Conservation (phyloP, 2,888 invertebrate species). For the Leucophenga maculata region DNA sequence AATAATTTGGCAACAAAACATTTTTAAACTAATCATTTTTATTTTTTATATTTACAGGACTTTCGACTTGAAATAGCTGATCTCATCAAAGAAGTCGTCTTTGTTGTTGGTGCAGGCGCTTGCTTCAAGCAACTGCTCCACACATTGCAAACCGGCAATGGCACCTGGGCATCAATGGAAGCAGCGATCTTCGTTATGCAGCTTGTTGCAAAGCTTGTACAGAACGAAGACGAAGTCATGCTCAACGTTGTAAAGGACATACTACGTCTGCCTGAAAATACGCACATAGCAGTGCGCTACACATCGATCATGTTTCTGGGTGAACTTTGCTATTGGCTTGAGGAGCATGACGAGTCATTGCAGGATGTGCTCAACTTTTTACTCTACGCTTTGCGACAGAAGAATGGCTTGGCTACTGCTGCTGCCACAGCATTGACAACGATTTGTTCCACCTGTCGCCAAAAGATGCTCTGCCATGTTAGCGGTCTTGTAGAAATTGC, state of each 20-base stretch:
- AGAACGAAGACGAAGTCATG: constrained; percentile 92
- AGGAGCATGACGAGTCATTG: constrained; percentile 85
- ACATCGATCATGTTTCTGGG: constrained; percentile 91
- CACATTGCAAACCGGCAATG: constrained; percentile 80
- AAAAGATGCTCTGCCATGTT: constrained; percentile 84
- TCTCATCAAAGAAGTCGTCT: constrained; percentile 95
- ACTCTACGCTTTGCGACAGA: constrained; percentile 80
- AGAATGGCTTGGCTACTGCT: constrained; percentile 81
- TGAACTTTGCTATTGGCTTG: constrained; percentile 96
- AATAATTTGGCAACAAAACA: background rate
- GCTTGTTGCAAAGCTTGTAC: constrained; percentile 92
- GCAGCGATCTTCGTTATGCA: constrained; percentile 96
- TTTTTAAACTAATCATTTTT: too few species aligned
- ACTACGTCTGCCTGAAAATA: constrained; percentile 84
- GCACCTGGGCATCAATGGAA: constrained; percentile 95
- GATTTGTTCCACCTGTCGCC: constrained; percentile 87
- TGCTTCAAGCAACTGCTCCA: constrained; percentile 94
- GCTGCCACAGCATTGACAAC: constrained; percentile 89
- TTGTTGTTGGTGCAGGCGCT: constrained; percentile 93
- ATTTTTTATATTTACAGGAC: constrained; percentile 72
- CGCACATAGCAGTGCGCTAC: constrained; percentile 89
- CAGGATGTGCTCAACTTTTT: constrained; percentile 88
- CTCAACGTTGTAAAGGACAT: constrained; percentile 95
- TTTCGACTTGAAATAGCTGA: constrained; percentile 91
- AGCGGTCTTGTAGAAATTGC: constrained; percentile 82